Evolutionary conservation across 2,888 invertebrate genomes (phyloP), one percentile per base, ranked within the genome.

Genomic region (Lithophane ornitopus): DNA sequence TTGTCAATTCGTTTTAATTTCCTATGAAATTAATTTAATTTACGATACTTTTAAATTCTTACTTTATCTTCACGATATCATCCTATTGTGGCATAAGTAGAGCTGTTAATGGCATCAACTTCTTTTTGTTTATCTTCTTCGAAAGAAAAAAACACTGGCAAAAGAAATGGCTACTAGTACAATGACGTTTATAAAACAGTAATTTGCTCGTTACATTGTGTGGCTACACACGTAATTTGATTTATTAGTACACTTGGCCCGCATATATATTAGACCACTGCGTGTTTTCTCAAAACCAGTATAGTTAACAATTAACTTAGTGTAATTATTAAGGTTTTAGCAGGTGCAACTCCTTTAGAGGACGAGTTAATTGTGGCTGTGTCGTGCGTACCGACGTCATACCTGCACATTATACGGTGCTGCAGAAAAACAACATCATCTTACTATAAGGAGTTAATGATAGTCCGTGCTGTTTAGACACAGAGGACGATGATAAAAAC

Each of bases 271-370:
- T 87, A 82, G 78, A 76, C 77, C 75, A 78, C 75, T 81, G 52
- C 66, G 68, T 85, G 70, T 88, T 88, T 88, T 86, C 85, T 86
- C 41, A 78, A 82, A 87, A 92, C 91, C 80, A 90, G 92, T 92
- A 91, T 88, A 83, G 89, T 89, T 87, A 91, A 92, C 91, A 93
- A 94, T 94, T 94, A 94, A 88, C 90, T 90, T 89, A 74, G 90
- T 84, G 88, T 87, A 93, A 93, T 92, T 93, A 94, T 91, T 91
- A 90, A 88, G 83, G 92, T 93, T 93, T 94, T 94, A 93, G 93
- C 95, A 96, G 95, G 94, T 95, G 95, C 92, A 93, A 89, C 85
- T 91, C 93, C 94, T 91, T 94, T 93, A 91, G 89, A 80, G 91
- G 93, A 89, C 90, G 85, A 91, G 91, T 91, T 94, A 93, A 94